Evolutionary conservation across 1,140 invertebrate genomes (phyloP).

Genomic region (Lordiphosa mommai): DNA sequence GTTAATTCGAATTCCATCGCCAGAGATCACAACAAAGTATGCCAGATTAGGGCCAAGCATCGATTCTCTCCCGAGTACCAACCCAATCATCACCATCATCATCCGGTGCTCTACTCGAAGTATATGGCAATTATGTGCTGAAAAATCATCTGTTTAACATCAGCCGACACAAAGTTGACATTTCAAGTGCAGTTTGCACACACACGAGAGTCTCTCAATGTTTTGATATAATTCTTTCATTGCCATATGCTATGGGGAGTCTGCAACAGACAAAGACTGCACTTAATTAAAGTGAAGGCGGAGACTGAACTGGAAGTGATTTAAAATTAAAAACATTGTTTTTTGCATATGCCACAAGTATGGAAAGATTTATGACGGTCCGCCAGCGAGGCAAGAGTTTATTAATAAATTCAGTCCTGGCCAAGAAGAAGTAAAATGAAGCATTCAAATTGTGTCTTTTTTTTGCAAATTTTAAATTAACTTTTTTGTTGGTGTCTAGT

Average conservation of each 20-base stretch:
- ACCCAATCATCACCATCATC: slow-evolving; percentile 15
- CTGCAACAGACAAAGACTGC: slow-evolving; percentile 24
- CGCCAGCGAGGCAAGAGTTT: slow-evolving; percentile 49
- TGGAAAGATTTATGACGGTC: slow-evolving; percentile 72
- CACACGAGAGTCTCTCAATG: slow-evolving; percentile 37
- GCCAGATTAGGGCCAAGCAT: slow-evolving; percentile 8
- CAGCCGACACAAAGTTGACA: slow-evolving; percentile 72
- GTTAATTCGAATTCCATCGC: slow-evolving; percentile 58
- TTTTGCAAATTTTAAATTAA: slow-evolving; percentile 13
- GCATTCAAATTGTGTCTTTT: slow-evolving; percentile 56
- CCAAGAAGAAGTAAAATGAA: slow-evolving; percentile 26
- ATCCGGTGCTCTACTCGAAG: background rate
- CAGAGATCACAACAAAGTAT: slow-evolving; percentile 13
- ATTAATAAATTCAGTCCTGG: slow-evolving; percentile 57
- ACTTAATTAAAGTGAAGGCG: slow-evolving; percentile 63
- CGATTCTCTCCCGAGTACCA: background rate
- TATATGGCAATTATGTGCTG: slow-evolving; percentile 41
- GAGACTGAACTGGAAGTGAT: slow-evolving; percentile 40
- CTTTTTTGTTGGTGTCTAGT: slow-evolving; percentile 28
- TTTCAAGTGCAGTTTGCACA: slow-evolving; percentile 68
- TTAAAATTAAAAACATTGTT: slow-evolving; percentile 63
- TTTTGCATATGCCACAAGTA: slow-evolving; percentile 67
- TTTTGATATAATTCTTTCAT: slow-evolving; percentile 74
- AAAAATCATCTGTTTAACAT: slow-evolving; percentile 63
- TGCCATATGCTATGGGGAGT: slow-evolving; percentile 42